Conservation (phyloP, 35 echinoderm and acorn worm species). For the Ophiothrix spiculata region DNA sequence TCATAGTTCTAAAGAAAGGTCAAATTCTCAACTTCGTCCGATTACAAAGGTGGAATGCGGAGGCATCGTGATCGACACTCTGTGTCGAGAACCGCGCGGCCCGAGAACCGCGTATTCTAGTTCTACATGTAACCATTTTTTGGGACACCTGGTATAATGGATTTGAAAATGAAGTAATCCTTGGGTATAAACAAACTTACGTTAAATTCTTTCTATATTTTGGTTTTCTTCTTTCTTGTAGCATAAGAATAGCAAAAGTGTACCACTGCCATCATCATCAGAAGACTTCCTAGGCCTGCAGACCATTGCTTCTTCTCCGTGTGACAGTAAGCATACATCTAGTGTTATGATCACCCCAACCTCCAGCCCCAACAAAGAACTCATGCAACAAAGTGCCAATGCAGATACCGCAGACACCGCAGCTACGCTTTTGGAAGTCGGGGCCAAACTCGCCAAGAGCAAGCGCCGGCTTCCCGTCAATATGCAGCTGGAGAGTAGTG, state of each 20-base stretch:
- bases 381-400: constrained; percentile 11
- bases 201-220: background rate
- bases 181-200: background rate
- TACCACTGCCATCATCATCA: constrained; percentile 24
- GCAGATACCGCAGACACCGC: background rate
- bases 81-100: too few species aligned
- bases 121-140: background rate
- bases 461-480: background rate
- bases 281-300: constrained; percentile 65
- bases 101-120: too few species aligned
- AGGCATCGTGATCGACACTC: too few species aligned
- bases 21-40: too few species aligned
- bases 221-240: background rate
- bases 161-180: background rate
- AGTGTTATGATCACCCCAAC: constrained; percentile 90
- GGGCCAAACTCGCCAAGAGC: background rate
- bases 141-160: background rate
- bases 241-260: background rate
- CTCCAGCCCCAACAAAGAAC: constrained; percentile 74
- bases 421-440: background rate
- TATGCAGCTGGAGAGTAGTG: constrained; percentile 26
- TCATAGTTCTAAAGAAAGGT: too few species aligned
- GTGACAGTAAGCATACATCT: constrained; percentile 56
- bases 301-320: constrained; percentile 66
- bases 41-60: too few species aligned